Evolutionary conservation across 2,113 vertebrate species (phyloP).

Genomic region (Ictidomys tridecemlineatus): DNA sequence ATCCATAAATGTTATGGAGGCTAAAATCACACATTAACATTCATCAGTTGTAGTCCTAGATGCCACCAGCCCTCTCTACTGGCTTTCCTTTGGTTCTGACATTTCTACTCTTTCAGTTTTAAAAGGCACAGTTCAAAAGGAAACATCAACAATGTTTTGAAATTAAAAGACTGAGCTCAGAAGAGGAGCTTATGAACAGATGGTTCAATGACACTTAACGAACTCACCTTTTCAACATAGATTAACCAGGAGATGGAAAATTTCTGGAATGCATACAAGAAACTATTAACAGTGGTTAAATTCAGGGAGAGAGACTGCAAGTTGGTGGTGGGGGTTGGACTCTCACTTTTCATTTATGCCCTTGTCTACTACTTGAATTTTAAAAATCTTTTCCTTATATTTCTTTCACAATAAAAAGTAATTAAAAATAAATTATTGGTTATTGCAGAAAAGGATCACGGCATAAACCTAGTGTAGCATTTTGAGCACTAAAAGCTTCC

Average conservation of each 20-base stretch:
- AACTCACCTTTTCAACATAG: conserved; percentile 4
- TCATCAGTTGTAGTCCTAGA: neutral
- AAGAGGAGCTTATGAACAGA: conserved; percentile 55
- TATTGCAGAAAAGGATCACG: conserved; percentile 7
- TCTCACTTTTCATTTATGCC: neutral
- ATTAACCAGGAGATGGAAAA: conserved; percentile 1
- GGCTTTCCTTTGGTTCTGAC: neutral
- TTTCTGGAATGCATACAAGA: neutral
- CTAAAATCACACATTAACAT: conserved; percentile 9
- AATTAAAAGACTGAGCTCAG: conserved; percentile 18
- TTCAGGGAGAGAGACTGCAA: neutral
- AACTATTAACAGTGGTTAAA: neutral
- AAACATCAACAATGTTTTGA: conserved; percentile 8
- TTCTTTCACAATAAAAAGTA: conserved; percentile 17
- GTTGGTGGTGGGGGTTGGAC: neutral
- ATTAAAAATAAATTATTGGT: neutral
- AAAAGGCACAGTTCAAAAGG: conserved; percentile 56
- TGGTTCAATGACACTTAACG: neutral
- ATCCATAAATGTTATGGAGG: neutral
- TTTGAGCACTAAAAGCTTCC: neutral
- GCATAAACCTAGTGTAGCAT: neutral
- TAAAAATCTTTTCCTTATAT: neutral
- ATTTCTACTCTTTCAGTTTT: conserved; percentile 58
- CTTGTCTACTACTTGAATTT: conserved; percentile 3
- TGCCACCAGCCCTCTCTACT: neutral